These are phyloP conservation scores for Chydorus sphaericus DNA, from an alignment of 2,888 invertebrate species.

Conservation along the genomic window DNA sequence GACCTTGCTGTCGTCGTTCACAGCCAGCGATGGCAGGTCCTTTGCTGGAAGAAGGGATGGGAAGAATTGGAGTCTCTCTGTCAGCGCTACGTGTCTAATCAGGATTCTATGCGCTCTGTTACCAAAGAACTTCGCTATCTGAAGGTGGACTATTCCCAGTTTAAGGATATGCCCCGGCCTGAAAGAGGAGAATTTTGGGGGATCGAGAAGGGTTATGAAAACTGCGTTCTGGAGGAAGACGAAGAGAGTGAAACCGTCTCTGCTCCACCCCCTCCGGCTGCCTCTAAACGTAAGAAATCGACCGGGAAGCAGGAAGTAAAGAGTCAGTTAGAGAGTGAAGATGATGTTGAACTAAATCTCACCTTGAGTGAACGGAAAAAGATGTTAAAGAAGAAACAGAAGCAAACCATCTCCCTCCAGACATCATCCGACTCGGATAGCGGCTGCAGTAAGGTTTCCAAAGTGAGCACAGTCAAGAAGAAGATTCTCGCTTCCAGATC, in stretches of 20 bases:
- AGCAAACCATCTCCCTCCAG: not conserved
- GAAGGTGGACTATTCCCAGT: constrained; percentile 50
- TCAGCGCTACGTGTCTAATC: constrained; percentile 33
- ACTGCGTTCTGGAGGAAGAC: constrained; percentile 26
- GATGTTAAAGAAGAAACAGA: not conserved
- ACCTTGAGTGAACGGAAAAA: constrained; percentile 2
- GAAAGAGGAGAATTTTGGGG: constrained; percentile 39
- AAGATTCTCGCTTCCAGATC: too few relatives aligned
- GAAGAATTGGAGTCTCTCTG: constrained; percentile 39
- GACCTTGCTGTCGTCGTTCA: constrained; percentile 54
- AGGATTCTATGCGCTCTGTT: constrained; percentile 35
- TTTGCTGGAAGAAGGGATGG: constrained; percentile 54
- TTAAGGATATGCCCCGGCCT: constrained; percentile 45
- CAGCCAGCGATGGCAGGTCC: constrained; percentile 51
- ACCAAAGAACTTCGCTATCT: constrained; percentile 58
- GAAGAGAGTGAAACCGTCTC: not conserved
- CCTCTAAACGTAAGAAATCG: not conserved
- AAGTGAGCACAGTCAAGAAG: not conserved
- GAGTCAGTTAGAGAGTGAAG: not conserved
- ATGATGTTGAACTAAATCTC: too few relatives aligned
- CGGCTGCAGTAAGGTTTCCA: not conserved
- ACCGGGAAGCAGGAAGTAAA: too few relatives aligned
- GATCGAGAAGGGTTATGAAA: constrained; percentile 43
- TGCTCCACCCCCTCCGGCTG: not conserved
- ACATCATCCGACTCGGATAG: constrained; percentile 7